Evolutionary conservation across 1,140 invertebrate genomes (phyloP).

Genomic region (Nebria ingens): DNA sequence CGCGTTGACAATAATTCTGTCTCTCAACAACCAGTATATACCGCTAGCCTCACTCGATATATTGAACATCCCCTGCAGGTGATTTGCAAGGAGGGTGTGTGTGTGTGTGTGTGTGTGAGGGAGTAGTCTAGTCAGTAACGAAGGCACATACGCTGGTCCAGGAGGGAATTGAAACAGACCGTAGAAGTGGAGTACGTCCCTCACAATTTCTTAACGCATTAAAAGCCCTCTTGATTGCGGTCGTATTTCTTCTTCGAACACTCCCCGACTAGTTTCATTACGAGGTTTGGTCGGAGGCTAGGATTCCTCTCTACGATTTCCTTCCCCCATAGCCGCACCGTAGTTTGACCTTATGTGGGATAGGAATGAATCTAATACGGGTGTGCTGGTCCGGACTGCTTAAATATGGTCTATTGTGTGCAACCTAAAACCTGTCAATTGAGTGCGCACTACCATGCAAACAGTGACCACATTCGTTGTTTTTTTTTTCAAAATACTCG

Average conservation of each 20-base stretch:
- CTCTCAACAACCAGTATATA: too few species aligned
- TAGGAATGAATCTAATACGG: neutral
- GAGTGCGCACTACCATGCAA: neutral
- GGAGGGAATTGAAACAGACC: constrained; percentile 27
- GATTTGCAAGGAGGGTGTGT: too few species aligned
- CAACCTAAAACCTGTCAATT: neutral
- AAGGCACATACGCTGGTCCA: neutral
- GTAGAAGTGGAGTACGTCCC: constrained; percentile 26
- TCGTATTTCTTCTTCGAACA: constrained; percentile 27
- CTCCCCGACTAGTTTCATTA: constrained; percentile 6
- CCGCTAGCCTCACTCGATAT: too few species aligned
- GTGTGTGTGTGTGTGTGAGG: too few species aligned
- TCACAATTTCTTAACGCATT: constrained; percentile 30
- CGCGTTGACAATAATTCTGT: too few species aligned
- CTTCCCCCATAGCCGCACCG: too few species aligned
- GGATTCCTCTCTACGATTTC: too few species aligned
- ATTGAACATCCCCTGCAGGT: too few species aligned
- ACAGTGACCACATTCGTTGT: too few species aligned
- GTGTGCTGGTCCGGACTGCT: neutral
- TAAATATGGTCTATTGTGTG: neutral
- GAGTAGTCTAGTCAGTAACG: neutral
- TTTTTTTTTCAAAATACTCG: neutral
- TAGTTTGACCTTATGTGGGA: too few species aligned
- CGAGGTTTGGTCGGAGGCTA: too few species aligned
- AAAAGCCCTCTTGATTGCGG: constrained; percentile 31